Percentiles rank a stretch among this genome's conserved stretches.
Evolutionary conservation across 2,888 invertebrate genomes (phyloP).

Genomic region (Lissonota sp.): DNA sequence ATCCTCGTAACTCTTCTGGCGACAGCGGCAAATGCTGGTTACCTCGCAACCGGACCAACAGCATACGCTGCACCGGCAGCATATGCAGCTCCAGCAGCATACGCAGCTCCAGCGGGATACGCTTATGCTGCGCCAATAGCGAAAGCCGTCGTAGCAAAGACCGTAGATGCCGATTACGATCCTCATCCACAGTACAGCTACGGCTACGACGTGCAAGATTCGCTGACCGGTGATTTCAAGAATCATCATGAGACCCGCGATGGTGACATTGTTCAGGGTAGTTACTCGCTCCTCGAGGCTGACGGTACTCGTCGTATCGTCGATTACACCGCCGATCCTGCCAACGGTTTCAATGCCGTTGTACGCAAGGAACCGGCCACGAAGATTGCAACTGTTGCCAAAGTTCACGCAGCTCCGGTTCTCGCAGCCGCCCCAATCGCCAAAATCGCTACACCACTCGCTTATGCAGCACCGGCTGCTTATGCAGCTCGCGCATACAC

Average conservation of each 20-base stretch:
- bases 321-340: slow-evolving; percentile 73
- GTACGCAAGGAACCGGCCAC: slow-evolving; percentile 71
- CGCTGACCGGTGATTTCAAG: slow-evolving; percentile 73
- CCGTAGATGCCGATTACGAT: slow-evolving; percentile 73
- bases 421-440: slow-evolving; percentile 76
- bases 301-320: slow-evolving; percentile 73
- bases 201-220: slow-evolving; percentile 74
- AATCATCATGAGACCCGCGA: slow-evolving; percentile 73
- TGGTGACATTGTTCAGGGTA: slow-evolving; percentile 74
- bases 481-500: slow-evolving; percentile 82
- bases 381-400: slow-evolving; percentile 79
- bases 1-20: slow-evolving; percentile 51
- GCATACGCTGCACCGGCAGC: slow-evolving; percentile 54
- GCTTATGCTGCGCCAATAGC: slow-evolving; percentile 84
- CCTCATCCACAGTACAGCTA: slow-evolving; percentile 76
- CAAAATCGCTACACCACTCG: slow-evolving; percentile 84
- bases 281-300: slow-evolving; percentile 73
- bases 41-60: slow-evolving; percentile 25
- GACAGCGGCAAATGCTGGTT: slow-evolving; percentile 58
- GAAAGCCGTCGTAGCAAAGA: slow-evolving; percentile 70
- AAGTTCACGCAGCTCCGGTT: slow-evolving; percentile 56
- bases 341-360: slow-evolving; percentile 76
- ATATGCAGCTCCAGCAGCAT: slow-evolving; percentile 48
- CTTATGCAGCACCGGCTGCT: slow-evolving; percentile 89
- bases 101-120: slow-evolving; percentile 87